Evolutionary conservation across 2,113 vertebrate species (phyloP).

Genomic region (Ammodramus savannarum): DNA sequence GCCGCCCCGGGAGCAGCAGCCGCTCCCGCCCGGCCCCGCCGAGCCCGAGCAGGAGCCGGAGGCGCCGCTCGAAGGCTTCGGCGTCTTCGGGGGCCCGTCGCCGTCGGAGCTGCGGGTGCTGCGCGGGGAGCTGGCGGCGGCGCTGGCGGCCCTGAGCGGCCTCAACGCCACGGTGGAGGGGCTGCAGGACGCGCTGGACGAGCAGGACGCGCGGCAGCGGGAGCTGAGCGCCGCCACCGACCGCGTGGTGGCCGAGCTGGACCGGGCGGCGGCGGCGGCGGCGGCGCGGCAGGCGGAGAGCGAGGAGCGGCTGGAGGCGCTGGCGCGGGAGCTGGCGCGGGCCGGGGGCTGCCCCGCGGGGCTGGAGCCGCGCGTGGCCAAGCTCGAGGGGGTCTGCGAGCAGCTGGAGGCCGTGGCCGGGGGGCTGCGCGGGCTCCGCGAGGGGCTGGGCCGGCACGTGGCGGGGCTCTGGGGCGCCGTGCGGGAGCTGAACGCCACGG

Average conservation of each 20-base stretch:
- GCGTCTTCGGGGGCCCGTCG: conserved; percentile 70
- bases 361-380: too few species aligned
- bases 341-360: too few species aligned
- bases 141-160: conserved; percentile 77
- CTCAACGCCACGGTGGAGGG: conserved; percentile 82
- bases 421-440: too few species aligned
- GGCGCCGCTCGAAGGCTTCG: conserved; percentile 78
- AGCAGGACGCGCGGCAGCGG: conserved; percentile 75
- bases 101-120: conserved; percentile 79
- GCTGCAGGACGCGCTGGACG: conserved; percentile 78
- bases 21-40: conserved; percentile 53
- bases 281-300: conserved; percentile 73
- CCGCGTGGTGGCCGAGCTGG: conserved; percentile 80
- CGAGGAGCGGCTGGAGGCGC: conserved; percentile 66
- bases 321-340: conserved; percentile 39
- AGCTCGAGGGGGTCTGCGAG: too few species aligned
- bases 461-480: too few species aligned
- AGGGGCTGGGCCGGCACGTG: too few species aligned
- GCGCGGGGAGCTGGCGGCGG: conserved; percentile 78
- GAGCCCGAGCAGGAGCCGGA: conserved; percentile 9
- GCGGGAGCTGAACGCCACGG: too few species aligned
- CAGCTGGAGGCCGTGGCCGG: too few species aligned
- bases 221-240: conserved; percentile 76
- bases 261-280: conserved; percentile 77
- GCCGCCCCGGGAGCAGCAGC: conserved; percentile 77